phyloP scores from a whole-genome alignment of 2,797 vertebrate genomes.

The Oreonectes daqikongensis region DNA sequence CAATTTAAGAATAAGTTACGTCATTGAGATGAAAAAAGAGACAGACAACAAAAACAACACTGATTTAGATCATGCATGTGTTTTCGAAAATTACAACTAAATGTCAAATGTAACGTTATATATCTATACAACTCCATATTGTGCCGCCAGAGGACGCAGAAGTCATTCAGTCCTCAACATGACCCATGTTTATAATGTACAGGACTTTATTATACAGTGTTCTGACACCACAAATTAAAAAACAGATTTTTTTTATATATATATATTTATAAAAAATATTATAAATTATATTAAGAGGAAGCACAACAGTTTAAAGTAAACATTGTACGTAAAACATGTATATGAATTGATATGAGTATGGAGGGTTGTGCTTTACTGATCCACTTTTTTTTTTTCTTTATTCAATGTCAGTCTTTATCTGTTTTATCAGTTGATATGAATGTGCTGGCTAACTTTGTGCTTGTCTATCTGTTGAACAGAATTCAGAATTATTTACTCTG shows the following conservation, averaged over 20 bases:
- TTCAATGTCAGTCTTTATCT: background rate
- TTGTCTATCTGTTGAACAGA: conserved; percentile 71
- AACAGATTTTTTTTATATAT: too few species aligned
- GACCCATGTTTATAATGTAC: too few species aligned
- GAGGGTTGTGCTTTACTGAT: background rate
- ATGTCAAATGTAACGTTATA: too few species aligned
- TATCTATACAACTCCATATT: background rate
- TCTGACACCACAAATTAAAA: background rate
- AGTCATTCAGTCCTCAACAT: background rate
- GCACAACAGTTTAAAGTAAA: too few species aligned
- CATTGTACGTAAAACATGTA: too few species aligned
- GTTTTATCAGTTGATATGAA: conserved; percentile 32
- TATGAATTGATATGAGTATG: background rate
- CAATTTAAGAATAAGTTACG: background rate
- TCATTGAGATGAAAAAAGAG: background rate
- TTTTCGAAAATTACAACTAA: background rate
- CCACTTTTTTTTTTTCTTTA: background rate
- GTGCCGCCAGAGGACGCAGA: conserved; percentile 14
- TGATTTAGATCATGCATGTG: background rate
- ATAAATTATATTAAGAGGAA: too few species aligned
- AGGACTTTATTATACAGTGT: background rate
- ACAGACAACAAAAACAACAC: background rate
- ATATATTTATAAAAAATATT: too few species aligned
- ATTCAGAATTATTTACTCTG: conserved; percentile 96
- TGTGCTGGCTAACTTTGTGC: background rate